phyloP scores from a whole-genome alignment of 2,113 vertebrate species.

The Actenoides lindsayi region DNA sequence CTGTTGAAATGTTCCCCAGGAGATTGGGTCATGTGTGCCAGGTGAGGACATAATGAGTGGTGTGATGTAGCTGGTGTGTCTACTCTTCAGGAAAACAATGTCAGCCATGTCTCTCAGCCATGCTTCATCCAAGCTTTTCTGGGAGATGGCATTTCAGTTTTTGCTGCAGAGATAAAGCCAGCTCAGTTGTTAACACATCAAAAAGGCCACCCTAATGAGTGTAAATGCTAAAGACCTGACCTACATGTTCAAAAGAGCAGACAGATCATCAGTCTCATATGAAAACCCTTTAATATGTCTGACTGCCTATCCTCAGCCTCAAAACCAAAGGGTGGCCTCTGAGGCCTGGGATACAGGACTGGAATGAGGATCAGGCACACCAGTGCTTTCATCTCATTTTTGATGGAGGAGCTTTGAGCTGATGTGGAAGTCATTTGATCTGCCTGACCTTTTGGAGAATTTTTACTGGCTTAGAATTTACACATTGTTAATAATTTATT shows the following conservation, averaged over 20 bases:
- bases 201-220: not conserved
- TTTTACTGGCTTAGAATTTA: constrained; percentile 32
- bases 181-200: not conserved
- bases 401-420: constrained; percentile 38
- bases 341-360: not conserved
- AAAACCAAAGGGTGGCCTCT: constrained; percentile 4
- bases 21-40: not conserved
- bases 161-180: not conserved
- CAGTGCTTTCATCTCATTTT: constrained; percentile 4
- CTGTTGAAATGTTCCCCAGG: not conserved
- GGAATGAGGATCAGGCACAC: not conserved
- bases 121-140: not conserved
- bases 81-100: not conserved
- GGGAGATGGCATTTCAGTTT: not conserved
- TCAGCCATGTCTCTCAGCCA: not conserved
- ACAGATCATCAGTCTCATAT: not conserved
- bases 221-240: not conserved
- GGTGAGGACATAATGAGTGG: not conserved
- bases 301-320: not conserved
- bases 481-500: constrained; percentile 32
- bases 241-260: not conserved
- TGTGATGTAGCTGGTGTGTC: not conserved
- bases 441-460: constrained; percentile 56
- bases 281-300: constrained; percentile 1
- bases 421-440: constrained; percentile 39